These are phyloP conservation scores for Mus pahari DNA, from an alignment of 2,113 vertebrate species.

Conservation along the genomic window DNA sequence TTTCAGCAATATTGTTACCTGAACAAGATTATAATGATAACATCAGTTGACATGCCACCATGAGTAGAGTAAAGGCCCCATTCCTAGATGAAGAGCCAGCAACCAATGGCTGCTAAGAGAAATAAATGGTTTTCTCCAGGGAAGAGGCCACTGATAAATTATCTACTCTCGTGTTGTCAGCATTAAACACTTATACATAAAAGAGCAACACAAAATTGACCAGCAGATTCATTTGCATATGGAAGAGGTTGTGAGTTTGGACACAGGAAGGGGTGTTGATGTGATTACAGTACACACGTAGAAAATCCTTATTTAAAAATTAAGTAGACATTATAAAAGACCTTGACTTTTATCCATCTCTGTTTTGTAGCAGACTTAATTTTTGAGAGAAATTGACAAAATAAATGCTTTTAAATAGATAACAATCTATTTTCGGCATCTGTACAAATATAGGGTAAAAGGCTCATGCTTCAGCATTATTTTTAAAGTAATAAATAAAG, in stretches of 20 bases:
- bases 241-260: neutral
- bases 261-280: neutral
- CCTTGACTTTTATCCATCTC: neutral
- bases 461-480: neutral
- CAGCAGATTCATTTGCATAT: neutral
- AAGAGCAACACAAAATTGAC: neutral
- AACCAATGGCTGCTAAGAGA: neutral
- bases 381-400: neutral
- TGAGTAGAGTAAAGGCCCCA: neutral
- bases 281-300: neutral
- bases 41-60: neutral
- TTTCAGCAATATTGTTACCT: neutral
- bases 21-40: neutral
- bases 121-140: neutral
- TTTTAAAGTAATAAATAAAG: conserved; percentile 19
- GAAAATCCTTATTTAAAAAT: neutral
- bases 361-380: neutral
- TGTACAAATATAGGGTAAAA: neutral
- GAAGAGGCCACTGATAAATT: neutral
- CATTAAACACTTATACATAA: neutral
- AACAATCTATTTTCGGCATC: neutral
- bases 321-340: neutral
- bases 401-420: conserved; percentile 28
- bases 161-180: neutral
- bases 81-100: neutral